These are phyloP conservation scores for Engystomops pustulosus DNA, from an alignment of 2,113 vertebrate species.

Conservation along the genomic window DNA sequence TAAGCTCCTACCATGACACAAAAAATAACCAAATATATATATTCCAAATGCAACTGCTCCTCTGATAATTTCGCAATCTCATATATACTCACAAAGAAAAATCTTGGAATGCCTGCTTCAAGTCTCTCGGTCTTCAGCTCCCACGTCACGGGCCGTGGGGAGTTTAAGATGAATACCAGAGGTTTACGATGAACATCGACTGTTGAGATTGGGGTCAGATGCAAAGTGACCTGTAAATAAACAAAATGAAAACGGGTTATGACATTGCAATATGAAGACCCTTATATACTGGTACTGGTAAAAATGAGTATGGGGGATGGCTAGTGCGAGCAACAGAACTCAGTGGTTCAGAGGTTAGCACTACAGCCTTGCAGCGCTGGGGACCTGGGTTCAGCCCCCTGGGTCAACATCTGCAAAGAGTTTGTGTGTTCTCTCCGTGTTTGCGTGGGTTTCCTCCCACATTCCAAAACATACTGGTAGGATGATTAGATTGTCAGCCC, in stretches of 20 bases:
- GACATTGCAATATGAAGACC: not conserved
- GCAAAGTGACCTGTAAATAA: slow-evolving; percentile 79
- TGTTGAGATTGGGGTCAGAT: slow-evolving; percentile 92
- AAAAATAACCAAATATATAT: slow-evolving; percentile 16
- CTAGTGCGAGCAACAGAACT: not conserved
- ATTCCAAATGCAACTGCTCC: slow-evolving; percentile 22
- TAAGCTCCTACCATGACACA: not conserved
- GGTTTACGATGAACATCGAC: slow-evolving; percentile 88
- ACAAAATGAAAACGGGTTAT: slow-evolving; percentile 16
- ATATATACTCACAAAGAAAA: slow-evolving; percentile 88
- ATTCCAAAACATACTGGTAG: too few relatives aligned
- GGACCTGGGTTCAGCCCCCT: too few relatives aligned
- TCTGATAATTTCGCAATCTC: slow-evolving; percentile 8
- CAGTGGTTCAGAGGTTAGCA: too few relatives aligned
- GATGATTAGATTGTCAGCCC: too few relatives aligned
- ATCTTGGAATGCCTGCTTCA: slow-evolving; percentile 76
- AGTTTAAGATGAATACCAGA: slow-evolving; percentile 90
- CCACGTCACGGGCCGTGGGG: slow-evolving; percentile 85
- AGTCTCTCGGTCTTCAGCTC: slow-evolving; percentile 88
- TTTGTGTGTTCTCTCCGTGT: too few relatives aligned
- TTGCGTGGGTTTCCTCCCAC: too few relatives aligned
- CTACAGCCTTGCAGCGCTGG: too few relatives aligned
- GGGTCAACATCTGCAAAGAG: too few relatives aligned
- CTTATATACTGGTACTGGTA: not conserved
- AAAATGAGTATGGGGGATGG: not conserved